phyloP scores from a whole-genome alignment of 2,113 vertebrate genomes.

The Ardeotis arabs region DNA sequence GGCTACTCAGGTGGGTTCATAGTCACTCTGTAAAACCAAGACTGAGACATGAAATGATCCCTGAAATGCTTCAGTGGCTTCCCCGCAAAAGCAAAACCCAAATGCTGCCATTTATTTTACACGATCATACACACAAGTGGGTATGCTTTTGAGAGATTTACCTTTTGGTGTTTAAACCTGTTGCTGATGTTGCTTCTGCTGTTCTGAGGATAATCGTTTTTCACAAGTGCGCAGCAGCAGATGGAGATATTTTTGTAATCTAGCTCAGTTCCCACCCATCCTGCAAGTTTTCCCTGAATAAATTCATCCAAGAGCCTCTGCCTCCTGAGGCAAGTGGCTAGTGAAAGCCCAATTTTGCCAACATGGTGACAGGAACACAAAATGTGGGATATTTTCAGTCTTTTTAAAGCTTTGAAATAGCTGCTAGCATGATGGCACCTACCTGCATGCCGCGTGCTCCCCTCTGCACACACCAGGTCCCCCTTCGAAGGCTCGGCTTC shows the following conservation, averaged over 20 bases:
- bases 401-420: background rate
- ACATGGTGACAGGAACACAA: background rate
- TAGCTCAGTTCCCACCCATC: background rate
- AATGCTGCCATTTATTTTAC: background rate
- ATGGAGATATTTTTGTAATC: background rate
- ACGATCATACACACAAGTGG: background rate
- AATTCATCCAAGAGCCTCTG: background rate
- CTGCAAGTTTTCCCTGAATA: background rate
- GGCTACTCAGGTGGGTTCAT: background rate
- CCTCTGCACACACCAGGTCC: background rate
- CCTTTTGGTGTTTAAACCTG: background rate
- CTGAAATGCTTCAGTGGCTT: background rate
- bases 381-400: background rate
- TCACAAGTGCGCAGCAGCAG: background rate
- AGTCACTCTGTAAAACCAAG: background rate
- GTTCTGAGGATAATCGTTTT: background rate
- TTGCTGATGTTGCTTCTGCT: background rate
- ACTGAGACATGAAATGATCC: background rate
- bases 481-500: background rate
- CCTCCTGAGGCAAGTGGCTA: background rate
- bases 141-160: too few relatives aligned
- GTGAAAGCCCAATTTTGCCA: background rate
- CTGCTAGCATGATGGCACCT: background rate
- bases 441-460: background rate
- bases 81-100: background rate